phyloP scores from a whole-genome alignment of 2,888 invertebrate species.

The Leptinotarsa rubiginosa region DNA sequence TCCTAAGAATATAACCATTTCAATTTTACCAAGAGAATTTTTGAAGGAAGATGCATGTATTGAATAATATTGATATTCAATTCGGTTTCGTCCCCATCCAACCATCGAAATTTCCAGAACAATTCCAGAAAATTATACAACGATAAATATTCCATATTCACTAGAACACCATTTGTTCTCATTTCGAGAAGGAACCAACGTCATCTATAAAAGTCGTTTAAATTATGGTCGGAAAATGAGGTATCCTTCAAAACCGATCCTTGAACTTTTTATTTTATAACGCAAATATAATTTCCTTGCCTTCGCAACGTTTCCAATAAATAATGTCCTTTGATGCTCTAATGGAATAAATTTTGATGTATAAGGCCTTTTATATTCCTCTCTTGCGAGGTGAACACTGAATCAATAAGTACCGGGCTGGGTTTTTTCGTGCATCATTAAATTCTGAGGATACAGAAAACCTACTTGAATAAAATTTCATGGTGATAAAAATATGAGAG shows the following conservation, averaged over 20 bases:
- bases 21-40: no score
- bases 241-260: conserved; percentile 2
- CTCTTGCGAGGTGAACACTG: not conserved
- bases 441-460: not conserved
- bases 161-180: not conserved
- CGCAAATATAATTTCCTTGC: conserved; percentile 30
- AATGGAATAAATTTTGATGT: conserved; percentile 26
- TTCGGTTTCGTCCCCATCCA: no score
- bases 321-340: conserved; percentile 24
- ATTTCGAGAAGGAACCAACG: conserved; percentile 1
- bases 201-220: not conserved
- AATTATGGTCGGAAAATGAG: conserved; percentile 3
- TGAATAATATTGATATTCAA: no score
- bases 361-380: conserved; percentile 13
- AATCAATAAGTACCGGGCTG: not conserved
- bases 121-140: no score
- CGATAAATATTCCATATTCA: not conserved
- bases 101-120: no score
- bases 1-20: no score
- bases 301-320: conserved; percentile 22
- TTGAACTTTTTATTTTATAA: conserved; percentile 21
- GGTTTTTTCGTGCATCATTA: conserved; percentile 7
- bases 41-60: no score
- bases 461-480: not conserved
- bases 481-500: not conserved